Base-by-base conservation (phyloP, 2,797 vertebrate genomes). In the Tokudaia tokunoshimensis region DNA sequence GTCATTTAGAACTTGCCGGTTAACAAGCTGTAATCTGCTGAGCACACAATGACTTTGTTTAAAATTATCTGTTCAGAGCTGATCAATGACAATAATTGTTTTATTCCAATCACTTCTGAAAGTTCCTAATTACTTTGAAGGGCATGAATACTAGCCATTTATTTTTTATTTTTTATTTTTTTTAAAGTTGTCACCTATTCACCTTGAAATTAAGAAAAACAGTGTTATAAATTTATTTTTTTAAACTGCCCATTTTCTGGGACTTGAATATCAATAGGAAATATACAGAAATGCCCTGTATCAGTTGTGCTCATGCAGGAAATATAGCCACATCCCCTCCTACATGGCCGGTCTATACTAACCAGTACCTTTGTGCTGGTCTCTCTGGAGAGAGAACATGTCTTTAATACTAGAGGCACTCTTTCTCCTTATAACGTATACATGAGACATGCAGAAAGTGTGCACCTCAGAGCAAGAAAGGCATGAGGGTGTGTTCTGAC, bases 21-120 rank as follows among this genome's bases (percentile, higher is more conserved):
- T 99, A 99, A 99, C 98, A 99, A 99, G 98, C 98, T 98, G 98
- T 99, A 99, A 99, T 99, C 99, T 99, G 99, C 99, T 99, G 99
- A 99, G 99, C 99, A 98, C 98, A 99, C 99, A 99, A 99, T 99
- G 99, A 99, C 99, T 99, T 99, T 99, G 99, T 99, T 99, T 99
- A 99, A 99, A 99, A 99, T 99, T 99, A 99, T 99, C 99, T 99
- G 99, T 99, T 99, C 99, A 99, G 98, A 99, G 98, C 99, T 99
- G 99, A 99, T 99, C 99, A 99, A 99, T 99, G 99, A 98, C 99
- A 99, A 99, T 99, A 99, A 99, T 99, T 99, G 99, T 99, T 99
- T 99, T 98, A 98, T 98, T 99, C 99, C 99, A 99, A 99, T 99
- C 98, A 99, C 99, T 99, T 99, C 99, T 99, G 99, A 99, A 99